Evolutionary conservation across 2,888 invertebrate genomes (phyloP), one percentile per base, ranked within the genome.

Genomic region (Caenorhabditis parvicauda): DNA sequence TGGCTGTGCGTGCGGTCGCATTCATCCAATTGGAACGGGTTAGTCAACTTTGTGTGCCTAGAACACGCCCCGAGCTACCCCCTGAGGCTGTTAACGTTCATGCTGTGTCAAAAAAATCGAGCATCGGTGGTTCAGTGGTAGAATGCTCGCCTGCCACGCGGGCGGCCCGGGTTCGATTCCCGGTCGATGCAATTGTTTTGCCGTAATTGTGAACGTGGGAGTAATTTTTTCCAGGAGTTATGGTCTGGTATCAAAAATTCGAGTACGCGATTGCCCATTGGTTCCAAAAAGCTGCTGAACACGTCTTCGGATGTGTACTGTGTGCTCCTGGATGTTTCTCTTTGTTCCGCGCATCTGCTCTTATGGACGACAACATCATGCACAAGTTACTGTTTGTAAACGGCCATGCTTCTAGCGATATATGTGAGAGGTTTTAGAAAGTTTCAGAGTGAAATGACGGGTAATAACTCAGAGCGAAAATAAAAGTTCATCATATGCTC

Each of bases 301-400:
- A 92, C 82, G 88, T 90, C 79, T 89, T 91, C 69, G 90, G 90
- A 12, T 90, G 90, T 82, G 92, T 92, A 2, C 87, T 92, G 21
- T 92, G 92, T 82, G 90, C 90, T 81, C 91, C 91, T 5, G 92
- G 92, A 3, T 92, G 92, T 82, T 93, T 92, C 83, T 91, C 91
- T 0, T 84, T 93, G 32, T 93, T 80, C 67, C 68, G 79, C 64
- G 92, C 89, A 4, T 89, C 89, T 67, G 90, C 91, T 2, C 85
- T 92, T 24, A 92, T 92, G 91, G 90, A 91, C 73, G 88, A 90
- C 81, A 90, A 90, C 78, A 90, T 92, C 0, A 89, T 92, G 89
- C 88, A 87, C 75, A 90, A 88, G 79, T n/a, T n/a, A n/a, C n/a
- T n/a, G n/a, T n/a, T n/a, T n/a, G n/a, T n/a, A n/a, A n/a, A n/a